Evolutionary conservation across 2,888 invertebrate genomes (phyloP).

Genomic region (Calephelis perditalis): DNA sequence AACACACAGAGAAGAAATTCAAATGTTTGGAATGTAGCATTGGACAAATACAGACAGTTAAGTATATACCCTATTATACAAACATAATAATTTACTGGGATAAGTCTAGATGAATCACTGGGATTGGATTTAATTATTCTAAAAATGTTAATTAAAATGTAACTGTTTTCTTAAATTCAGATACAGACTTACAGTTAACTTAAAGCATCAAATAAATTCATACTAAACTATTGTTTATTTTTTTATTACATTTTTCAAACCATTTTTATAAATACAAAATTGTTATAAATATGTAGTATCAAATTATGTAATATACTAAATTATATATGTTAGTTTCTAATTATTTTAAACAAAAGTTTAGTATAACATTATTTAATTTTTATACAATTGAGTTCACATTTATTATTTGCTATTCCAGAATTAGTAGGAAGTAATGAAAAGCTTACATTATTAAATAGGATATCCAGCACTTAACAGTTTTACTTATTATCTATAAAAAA

Average conservation of each 20-base stretch:
- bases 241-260: slow-evolving; percentile 5
- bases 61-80: neutral
- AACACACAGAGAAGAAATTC: slow-evolving; percentile 6
- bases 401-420: slow-evolving; percentile 5
- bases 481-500: slow-evolving; percentile 20
- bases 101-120: slow-evolving; percentile 15
- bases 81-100: neutral
- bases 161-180: slow-evolving; percentile 1
- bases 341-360: slow-evolving; percentile 4
- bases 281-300: slow-evolving; percentile 2
- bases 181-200: slow-evolving; percentile 10
- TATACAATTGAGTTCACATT: slow-evolving; percentile 6
- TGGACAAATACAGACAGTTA: slow-evolving; percentile 11
- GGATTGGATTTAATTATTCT: neutral
- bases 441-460: slow-evolving; percentile 16
- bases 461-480: slow-evolving; percentile 8
- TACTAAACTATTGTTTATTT: slow-evolving; percentile 6
- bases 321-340: neutral
- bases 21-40: slow-evolving; percentile 8
- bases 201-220: slow-evolving; percentile 10
- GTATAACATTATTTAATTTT: slow-evolving; percentile 1
- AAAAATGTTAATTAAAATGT: too few relatives aligned
- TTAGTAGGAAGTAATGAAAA: slow-evolving; percentile 14
- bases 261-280: slow-evolving; percentile 8
- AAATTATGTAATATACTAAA: neutral